A percentile compares a stretch with the other conserved stretches of the same genome.
phyloP scores from a whole-genome alignment of 2,797 vertebrate species.

The Tokudaia tokunoshimensis region DNA sequence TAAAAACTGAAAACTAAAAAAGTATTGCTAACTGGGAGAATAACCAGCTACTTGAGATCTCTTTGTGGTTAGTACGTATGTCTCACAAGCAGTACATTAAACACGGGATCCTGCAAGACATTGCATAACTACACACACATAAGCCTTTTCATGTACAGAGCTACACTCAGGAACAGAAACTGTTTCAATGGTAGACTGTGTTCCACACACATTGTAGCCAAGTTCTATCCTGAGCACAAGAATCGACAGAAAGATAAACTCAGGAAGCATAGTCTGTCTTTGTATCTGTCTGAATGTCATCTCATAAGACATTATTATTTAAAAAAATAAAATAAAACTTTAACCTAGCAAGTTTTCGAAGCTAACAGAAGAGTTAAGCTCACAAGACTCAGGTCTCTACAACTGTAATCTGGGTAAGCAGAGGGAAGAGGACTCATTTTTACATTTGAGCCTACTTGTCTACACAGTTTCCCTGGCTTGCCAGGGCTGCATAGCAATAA shows the following conservation, averaged over 20 bases:
- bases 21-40: background rate
- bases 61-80: too few species aligned
- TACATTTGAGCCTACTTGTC: background rate
- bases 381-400: too few species aligned
- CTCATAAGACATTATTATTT: slow-evolving; percentile 11
- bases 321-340: too few species aligned
- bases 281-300: background rate
- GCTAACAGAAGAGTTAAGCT: background rate
- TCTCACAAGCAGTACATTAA: background rate
- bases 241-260: background rate
- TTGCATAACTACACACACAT: background rate
- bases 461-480: background rate
- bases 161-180: background rate
- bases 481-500: background rate
- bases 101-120: background rate
- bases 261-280: background rate
- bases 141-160: background rate
- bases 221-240: background rate
- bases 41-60: background rate
- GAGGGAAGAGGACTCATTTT: background rate
- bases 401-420: background rate
- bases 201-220: background rate
- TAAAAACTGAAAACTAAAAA: background rate
- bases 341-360: background rate
- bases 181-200: background rate